Evolutionary conservation across 2,113 vertebrate species (phyloP).

Genomic region (Oreochromis spilurus): DNA sequence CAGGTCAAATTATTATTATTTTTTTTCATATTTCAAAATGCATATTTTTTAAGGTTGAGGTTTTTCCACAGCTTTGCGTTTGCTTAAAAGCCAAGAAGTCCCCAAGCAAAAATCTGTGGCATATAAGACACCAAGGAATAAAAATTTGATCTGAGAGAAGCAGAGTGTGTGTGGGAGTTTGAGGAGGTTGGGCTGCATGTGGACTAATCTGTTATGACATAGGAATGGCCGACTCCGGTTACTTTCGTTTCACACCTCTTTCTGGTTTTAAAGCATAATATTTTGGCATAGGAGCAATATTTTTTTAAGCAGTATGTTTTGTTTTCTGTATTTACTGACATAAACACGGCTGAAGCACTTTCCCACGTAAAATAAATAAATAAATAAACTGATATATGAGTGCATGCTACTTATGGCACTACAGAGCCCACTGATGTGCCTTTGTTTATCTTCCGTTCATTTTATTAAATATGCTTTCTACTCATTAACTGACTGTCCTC

Average conservation of each 20-base stretch:
- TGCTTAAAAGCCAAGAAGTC: conserved; percentile 17
- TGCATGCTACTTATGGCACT: not conserved
- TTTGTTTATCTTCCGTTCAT: not conserved
- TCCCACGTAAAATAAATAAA: not conserved
- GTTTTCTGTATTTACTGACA: not conserved
- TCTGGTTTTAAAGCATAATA: not conserved
- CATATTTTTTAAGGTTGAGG: not conserved
- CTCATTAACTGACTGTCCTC: not conserved
- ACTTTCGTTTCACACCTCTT: conserved; percentile 21
- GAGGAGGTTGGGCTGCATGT: conserved; percentile 21
- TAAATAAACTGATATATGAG: not conserved
- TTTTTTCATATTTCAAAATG: not conserved
- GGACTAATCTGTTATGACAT: conserved; percentile 46
- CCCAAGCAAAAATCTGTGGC: conserved; percentile 2
- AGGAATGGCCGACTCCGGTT: conserved; percentile 14
- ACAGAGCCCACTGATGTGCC: not conserved
- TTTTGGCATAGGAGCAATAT: not conserved
- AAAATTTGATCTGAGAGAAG: conserved; percentile 41
- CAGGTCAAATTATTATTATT: not conserved
- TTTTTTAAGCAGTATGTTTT: not conserved
- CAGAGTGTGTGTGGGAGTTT: conserved; percentile 33
- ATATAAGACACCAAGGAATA: conserved; percentile 2
- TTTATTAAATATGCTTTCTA: not conserved
- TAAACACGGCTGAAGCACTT: not conserved
- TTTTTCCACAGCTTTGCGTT: not conserved